phyloP scores from a whole-genome alignment of 2,797 vertebrate genomes.

The Holocentrus rufus region DNA sequence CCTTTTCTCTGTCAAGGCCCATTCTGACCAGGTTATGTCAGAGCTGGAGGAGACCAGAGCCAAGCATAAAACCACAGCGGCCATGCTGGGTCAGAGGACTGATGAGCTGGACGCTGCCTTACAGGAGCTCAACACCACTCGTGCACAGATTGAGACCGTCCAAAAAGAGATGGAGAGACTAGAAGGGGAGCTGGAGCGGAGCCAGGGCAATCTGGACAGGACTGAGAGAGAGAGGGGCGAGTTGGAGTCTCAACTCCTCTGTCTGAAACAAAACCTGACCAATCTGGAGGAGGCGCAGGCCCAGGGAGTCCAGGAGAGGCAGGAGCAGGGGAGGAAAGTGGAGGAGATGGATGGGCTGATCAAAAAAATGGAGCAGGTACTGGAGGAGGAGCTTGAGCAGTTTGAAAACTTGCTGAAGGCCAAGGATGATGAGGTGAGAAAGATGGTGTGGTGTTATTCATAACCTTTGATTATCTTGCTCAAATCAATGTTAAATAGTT shows the following conservation, averaged over 20 bases:
- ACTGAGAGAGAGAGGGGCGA: conserved; percentile 75
- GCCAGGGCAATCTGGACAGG: conserved; percentile 56
- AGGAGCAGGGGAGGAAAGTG: conserved; percentile 73
- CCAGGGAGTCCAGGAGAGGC: conserved; percentile 70
- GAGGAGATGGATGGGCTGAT: conserved; percentile 75
- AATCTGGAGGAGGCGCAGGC: conserved; percentile 75
- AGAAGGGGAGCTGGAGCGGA: conserved; percentile 73
- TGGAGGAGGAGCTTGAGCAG: conserved; percentile 80
- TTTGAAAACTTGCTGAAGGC: conserved; percentile 82
- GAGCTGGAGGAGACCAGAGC: conserved; percentile 76
- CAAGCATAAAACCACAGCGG: conserved; percentile 63
- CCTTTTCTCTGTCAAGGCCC: conserved; percentile 58
- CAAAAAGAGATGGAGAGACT: conserved; percentile 72
- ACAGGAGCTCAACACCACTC: conserved; percentile 58
- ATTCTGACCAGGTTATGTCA: conserved; percentile 69
- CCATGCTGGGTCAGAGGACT: conserved; percentile 75
- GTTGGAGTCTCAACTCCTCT: conserved; percentile 76
- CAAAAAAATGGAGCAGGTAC: conserved; percentile 77
- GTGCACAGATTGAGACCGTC: conserved; percentile 60
- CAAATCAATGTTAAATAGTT: background rate
- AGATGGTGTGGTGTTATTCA: rapidly evolving
- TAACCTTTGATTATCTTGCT: background rate
- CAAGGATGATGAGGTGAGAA: conserved; percentile 79
- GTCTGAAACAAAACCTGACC: conserved; percentile 72
- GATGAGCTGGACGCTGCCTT: conserved; percentile 61